A percentile compares a stretch with the other conserved stretches of the same genome.
Conservation (phyloP, 2,888 invertebrate species). For the Orgyia antiqua region DNA sequence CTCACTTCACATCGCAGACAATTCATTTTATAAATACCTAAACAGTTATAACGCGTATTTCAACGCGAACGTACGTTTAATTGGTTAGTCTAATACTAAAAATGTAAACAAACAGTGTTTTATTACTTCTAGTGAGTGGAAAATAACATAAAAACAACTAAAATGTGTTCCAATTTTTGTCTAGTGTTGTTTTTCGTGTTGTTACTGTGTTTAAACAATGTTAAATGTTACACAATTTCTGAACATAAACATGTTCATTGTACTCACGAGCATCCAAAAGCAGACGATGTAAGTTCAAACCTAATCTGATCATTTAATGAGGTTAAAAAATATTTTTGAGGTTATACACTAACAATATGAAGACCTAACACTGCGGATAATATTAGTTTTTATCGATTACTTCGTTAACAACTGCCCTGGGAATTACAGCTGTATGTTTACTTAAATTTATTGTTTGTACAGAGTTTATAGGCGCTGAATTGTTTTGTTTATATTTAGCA, state of each 20-base stretch:
- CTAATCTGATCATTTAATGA: too few species aligned
- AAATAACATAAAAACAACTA: constrained; percentile 31
- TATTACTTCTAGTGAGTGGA: constrained; percentile 35
- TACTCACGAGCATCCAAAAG: constrained; percentile 82
- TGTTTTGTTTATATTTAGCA: too few species aligned
- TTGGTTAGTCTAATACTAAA: constrained; percentile 26
- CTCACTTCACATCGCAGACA: constrained; percentile 20
- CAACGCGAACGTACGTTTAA: constrained; percentile 12
- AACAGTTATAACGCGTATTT: constrained; percentile 36
- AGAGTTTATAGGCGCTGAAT: too few species aligned
- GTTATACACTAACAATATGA: background rate
- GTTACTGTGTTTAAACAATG: constrained; percentile 32
- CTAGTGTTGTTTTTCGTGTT: constrained; percentile 35
- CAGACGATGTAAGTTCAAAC: constrained; percentile 83
- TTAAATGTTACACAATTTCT: constrained; percentile 36
- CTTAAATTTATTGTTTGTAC: too few species aligned
- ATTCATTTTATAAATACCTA: background rate
- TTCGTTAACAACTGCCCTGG: too few species aligned
- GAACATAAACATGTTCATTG: constrained; percentile 68
- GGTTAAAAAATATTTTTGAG: background rate
- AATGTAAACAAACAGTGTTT: constrained; percentile 59
- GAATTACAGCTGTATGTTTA: too few species aligned
- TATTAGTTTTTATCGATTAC: constrained; percentile 6
- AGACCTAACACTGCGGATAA: background rate
- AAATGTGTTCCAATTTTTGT: constrained; percentile 31